Base-by-base conservation (phyloP, 2,888 invertebrate species). In the Gastrophysa polygoni region DNA sequence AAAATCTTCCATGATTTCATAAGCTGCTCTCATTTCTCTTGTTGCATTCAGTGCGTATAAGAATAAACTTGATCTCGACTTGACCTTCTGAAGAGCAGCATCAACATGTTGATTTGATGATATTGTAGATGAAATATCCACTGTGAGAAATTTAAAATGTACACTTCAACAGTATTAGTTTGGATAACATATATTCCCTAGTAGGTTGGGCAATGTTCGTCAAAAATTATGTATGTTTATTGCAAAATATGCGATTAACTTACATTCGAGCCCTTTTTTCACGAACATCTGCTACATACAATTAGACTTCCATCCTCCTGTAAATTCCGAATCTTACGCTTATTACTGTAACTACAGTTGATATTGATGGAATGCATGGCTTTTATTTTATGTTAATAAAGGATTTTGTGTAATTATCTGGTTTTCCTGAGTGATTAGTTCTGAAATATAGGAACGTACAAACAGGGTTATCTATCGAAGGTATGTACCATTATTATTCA, bases 301-400 rank as follows among this genome's bases (percentile, higher is more conserved):
- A 24, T 24, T 5, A 62, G 69, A 62, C 66, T 68, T 69, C 66
- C 60, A 56, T 57, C 60, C 58, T 61, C 56, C 64, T 73, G 73
- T 71, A 73, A 66, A 70, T 72, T 66, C 67, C 64, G 61, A 75
- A 78, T 75, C 77, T 74, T 79, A 79, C 78, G 80, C 80, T 80
- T 80, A 78, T 71, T 75, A 76, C 71, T 70, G 73, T 75, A 72
- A 75, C 69, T 29, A 29, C 55, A 46, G 49, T 43, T 56, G 28
- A 59, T 63, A 59, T 21, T 63, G 52, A 48, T 59, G 21, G 50
- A 28, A 56, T 63, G 63, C 59, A 63, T 48, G 56, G 63, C 63
- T 63, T 59, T 59, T 57, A 63, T 63, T 63, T 63, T 59, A 57
- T 46, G 51, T 59, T 59, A 63, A 59, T 63, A 63, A 63, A 63